Conservation (phyloP, 2,888 invertebrate genomes). For the Parnassius apollo region DNA sequence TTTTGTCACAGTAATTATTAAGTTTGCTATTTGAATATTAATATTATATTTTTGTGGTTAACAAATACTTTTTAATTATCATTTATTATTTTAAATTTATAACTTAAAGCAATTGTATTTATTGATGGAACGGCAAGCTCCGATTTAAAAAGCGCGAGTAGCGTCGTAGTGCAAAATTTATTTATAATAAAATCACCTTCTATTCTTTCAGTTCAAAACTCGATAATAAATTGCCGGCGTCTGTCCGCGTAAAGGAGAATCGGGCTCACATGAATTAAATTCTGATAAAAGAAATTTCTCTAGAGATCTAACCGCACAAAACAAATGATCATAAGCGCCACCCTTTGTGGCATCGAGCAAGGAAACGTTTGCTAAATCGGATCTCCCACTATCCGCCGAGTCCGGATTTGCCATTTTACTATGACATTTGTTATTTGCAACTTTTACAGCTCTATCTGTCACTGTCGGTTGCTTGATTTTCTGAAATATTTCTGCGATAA, state of each 20-base stretch:
- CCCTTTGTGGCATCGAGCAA: slow-evolving; percentile 29
- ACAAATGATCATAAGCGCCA: slow-evolving; percentile 50
- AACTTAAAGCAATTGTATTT: no score
- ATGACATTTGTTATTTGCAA: slow-evolving; percentile 63
- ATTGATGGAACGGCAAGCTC: background rate
- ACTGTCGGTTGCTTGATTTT: slow-evolving; percentile 43
- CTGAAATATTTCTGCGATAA: slow-evolving; percentile 11
- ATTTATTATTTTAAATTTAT: no score
- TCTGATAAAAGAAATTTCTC: slow-evolving; percentile 61
- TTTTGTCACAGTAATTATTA: no score
- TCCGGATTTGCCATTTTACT: slow-evolving; percentile 42
- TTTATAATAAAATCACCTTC: slow-evolving; percentile 38
- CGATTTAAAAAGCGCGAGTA: background rate
- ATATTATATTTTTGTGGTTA: no score
- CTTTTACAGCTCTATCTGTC: slow-evolving; percentile 51
- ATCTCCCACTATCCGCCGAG: slow-evolving; percentile 42
- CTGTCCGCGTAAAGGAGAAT: slow-evolving; percentile 35
- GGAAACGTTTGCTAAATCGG: slow-evolving; percentile 46
- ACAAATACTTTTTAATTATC: no score
- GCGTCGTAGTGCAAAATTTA: slow-evolving; percentile 24
- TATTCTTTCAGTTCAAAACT: slow-evolving; percentile 29
- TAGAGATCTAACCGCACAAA: slow-evolving; percentile 56
- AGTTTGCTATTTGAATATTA: no score
- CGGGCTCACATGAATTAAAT: slow-evolving; percentile 55
- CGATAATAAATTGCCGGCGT: slow-evolving; percentile 38